A percentile compares a stretch with the other conserved stretches of the same genome.
These are phyloP conservation scores for Lithophane socia DNA, from an alignment of 2,888 invertebrate species.

Conservation along the genomic window DNA sequence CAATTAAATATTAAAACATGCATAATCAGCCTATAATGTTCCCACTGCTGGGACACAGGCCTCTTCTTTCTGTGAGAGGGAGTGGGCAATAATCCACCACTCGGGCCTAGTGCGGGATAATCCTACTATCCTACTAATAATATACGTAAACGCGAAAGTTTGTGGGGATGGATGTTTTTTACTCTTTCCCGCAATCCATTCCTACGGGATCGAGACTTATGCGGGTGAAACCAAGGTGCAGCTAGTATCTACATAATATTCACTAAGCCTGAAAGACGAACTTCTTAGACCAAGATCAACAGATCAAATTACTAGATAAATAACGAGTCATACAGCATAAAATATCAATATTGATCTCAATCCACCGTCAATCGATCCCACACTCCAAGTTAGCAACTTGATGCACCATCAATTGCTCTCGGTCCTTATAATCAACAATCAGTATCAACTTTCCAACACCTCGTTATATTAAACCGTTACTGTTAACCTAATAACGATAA, in stretches of 20 bases:
- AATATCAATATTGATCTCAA: conserved; percentile 38
- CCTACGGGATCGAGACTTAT: no score
- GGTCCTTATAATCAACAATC: conserved; percentile 50
- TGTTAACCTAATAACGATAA: conserved; percentile 58
- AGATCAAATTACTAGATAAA: conserved; percentile 6
- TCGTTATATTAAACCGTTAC: conserved; percentile 57
- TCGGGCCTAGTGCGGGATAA: neutral
- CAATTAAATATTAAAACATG: neutral
- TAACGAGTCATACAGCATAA: conserved; percentile 2
- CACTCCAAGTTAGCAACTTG: conserved; percentile 6
- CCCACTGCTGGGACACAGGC: no score
- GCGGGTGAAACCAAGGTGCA: no score
- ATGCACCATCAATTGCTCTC: conserved; percentile 16
- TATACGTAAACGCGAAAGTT: no score
- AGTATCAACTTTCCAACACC: conserved; percentile 44
- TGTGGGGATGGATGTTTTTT: no score
- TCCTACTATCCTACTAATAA: no score
- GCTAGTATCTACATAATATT: neutral
- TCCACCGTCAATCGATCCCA: conserved; percentile 5
- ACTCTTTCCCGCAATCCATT: no score
- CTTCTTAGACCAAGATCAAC: neutral
- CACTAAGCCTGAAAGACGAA: neutral
- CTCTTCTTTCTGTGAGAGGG: no score
- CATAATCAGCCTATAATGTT: no score
- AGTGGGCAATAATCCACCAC: no score